Evolutionary conservation across 2,888 invertebrate genomes (phyloP).

Genomic region (Criorhina ranunculi): DNA sequence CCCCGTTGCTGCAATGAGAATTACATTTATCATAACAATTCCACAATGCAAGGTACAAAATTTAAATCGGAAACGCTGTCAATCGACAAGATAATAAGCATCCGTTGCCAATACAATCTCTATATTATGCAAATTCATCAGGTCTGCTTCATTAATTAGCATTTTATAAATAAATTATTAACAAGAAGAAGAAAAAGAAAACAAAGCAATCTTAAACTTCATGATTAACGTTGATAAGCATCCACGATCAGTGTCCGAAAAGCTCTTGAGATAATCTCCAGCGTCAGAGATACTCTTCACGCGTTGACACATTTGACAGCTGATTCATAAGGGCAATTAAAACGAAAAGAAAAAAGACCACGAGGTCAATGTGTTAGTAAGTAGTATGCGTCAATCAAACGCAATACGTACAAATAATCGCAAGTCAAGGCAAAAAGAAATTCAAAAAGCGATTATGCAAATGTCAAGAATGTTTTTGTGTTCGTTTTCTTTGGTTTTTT

Average conservation of each 20-base stretch:
- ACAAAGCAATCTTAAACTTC: not conserved
- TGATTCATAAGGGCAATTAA: slow-evolving; percentile 7
- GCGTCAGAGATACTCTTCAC: no score
- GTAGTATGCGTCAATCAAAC: slow-evolving; percentile 17
- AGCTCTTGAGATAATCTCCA: slow-evolving; percentile 24
- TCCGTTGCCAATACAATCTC: slow-evolving; percentile 7
- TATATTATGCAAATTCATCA: slow-evolving; percentile 22
- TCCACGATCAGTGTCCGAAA: slow-evolving; percentile 50
- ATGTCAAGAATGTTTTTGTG: slow-evolving; percentile 16
- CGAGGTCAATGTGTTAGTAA: slow-evolving; percentile 26
- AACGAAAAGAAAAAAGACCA: not conserved
- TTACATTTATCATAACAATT: no score
- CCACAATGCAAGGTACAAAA: not conserved
- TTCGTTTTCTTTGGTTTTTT: not conserved
- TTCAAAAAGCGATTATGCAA: slow-evolving; percentile 47
- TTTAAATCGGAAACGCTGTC: slow-evolving; percentile 4
- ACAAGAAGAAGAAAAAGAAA: not conserved
- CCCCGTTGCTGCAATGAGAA: no score
- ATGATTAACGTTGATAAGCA: slow-evolving; percentile 25
- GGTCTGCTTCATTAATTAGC: slow-evolving; percentile 30
- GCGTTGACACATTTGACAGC: not conserved
- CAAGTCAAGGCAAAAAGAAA: slow-evolving; percentile 5
- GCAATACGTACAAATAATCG: not conserved
- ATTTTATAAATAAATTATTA: slow-evolving; percentile 26
- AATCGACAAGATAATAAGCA: slow-evolving; percentile 14